Base-by-base conservation (phyloP, 1,140 invertebrate species). In the Diorhabda elongata region DNA sequence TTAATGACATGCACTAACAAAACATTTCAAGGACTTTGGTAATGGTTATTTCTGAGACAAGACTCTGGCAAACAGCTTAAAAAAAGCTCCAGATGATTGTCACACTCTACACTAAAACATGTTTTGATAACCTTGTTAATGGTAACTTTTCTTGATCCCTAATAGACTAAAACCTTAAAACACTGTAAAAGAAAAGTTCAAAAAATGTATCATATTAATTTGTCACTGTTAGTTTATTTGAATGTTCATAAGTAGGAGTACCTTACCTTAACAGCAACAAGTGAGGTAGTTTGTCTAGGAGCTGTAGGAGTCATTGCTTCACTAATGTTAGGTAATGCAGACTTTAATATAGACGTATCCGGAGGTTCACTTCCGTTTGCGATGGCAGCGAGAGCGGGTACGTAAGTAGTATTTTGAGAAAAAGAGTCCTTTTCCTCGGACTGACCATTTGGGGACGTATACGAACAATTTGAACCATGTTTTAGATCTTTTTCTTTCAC, bases 401-500 rank as follows among this genome's bases (percentile, higher is more conserved):
- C 73, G 67, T 70, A 71, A 64, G 69, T 65, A 26, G 68, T 69
- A 71, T 66, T 71, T 67, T 64, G 47, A 52, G 41, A 61, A 63
- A 68, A 64, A 43, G 42, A 64, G 7, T 69, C 67, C 71, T 74
- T 73, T 56, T 72, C 69, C 60, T 71, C 71, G 7, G 58, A 2
- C 52, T 64, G 63, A 45, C 67, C 67, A 70, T 74, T 73, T 73
- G 71, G 69, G 71, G 68, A 58, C 66, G 58, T 65, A 68, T 70
- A 45, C 57, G 72, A 58, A 70, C 68, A 57, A 67, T 66, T 56
- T 67, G 67, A 62, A 58, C 64, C 58, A 59, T 58, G 66, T 43
- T 74, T 74, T 42, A 61, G 58, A 11, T 76, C 75, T 63, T 76
- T 76, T 57, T 76, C 75, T 64, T 76, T 76, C 9, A 71, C 69